Base-by-base conservation (phyloP, 1,140 invertebrate genomes). In the Drosophila tristis region DNA sequence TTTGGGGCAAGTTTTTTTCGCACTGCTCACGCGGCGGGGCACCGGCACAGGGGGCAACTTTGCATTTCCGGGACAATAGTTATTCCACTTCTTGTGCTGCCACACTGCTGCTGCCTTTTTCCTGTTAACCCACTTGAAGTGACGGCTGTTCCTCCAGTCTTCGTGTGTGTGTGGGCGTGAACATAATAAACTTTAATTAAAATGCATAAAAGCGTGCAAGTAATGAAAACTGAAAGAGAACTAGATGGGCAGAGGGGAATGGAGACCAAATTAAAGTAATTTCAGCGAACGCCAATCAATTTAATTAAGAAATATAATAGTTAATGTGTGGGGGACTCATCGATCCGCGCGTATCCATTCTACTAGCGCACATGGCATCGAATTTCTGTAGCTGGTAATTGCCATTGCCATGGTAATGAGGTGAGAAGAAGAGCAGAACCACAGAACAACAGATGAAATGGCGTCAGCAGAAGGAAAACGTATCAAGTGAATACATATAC, bases 141-240 rank as follows among this genome's bases (percentile, higher is more conserved):
- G 60, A 31, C 23, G 62, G 53, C 55, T 54, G 25, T 20, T 25
- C n/a, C 20, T 44, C 45, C 67, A 26, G 49, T 74, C 47, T 20
- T 29, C 43, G 47, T 60, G 47, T 55, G 48, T 13, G 29, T 54
- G 48, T 26, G 53, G 23, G 35, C 53, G 54, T 66, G 63, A 47
- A 57, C 31, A 74, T 73, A 87, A 79, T 87, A 89, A 87, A 87
- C 78, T 82, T 87, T 89, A 82, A 87, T 87, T 72, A 87, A 89
- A 87, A 82, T 76, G 64, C 71, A 81, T 73, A 82, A 82, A 75
- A 68, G 71, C 47, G 29, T 58, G 54, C 56, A 43, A 49, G 45
- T 58, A 70, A 58, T 70, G 53, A 68, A 67, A 60, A 63, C 74
- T 51, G 56, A 66, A 64, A 49, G 42, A 45, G 62, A 47, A 23